Percentiles rank a stretch among this genome's conserved stretches.
Evolutionary conservation across 2,797 vertebrate genomes (phyloP).

Genomic region (Hyperoplus lanceolatus): DNA sequence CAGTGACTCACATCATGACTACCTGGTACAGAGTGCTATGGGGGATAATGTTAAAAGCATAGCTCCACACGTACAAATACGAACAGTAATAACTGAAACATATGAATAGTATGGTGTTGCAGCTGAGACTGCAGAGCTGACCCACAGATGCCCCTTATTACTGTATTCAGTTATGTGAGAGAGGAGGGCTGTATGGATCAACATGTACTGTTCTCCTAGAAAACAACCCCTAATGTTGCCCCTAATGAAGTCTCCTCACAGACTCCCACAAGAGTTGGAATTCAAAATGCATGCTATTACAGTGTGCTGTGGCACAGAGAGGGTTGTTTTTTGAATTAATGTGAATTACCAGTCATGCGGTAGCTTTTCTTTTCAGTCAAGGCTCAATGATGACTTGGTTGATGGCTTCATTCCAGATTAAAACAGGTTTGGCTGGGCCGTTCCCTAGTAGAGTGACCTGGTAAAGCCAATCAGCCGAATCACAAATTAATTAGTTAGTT

Average conservation of each 20-base stretch:
- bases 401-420: slow-evolving; percentile 8
- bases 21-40: slow-evolving; percentile 25
- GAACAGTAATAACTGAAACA: slow-evolving; percentile 40
- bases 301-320: slow-evolving; percentile 34
- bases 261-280: slow-evolving; percentile 43
- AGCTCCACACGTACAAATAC: slow-evolving; percentile 9
- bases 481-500: slow-evolving; percentile 4
- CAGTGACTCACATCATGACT: slow-evolving; percentile 50
- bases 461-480: slow-evolving; percentile 40
- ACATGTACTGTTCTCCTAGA: slow-evolving; percentile 43
- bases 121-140: slow-evolving; percentile 44
- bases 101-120: slow-evolving; percentile 38
- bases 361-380: slow-evolving; percentile 33
- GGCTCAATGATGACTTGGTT: slow-evolving; percentile 9
- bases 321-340: slow-evolving; percentile 30
- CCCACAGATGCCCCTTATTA: slow-evolving; percentile 63
- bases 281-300: slow-evolving; percentile 62
- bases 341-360: slow-evolving; percentile 29
- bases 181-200: slow-evolving; percentile 52
- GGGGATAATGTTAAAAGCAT: slow-evolving; percentile 27
- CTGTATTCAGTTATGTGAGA: slow-evolving; percentile 60
- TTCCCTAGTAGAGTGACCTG: slow-evolving; percentile 19
- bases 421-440: slow-evolving; percentile 18
- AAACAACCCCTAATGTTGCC: slow-evolving; percentile 58
- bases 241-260: slow-evolving; percentile 64